Base-by-base conservation (phyloP, 2,888 invertebrate genomes). In the Perdita meconis region DNA sequence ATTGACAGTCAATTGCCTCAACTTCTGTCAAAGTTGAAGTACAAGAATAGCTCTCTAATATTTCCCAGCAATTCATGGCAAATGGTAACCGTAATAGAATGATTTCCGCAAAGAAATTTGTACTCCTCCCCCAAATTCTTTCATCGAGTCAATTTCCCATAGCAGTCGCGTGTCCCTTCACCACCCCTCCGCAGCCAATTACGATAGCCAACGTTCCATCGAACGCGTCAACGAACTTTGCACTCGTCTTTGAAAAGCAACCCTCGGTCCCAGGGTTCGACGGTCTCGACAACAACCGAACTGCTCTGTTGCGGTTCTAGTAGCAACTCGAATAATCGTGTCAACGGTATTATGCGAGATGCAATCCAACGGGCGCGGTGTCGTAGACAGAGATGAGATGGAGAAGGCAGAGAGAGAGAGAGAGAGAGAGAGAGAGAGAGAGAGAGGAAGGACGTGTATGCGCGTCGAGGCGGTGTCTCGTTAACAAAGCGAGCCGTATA, bases 401-500 rank as follows among this genome's bases (percentile, higher is more conserved):
- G n/a, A n/a, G n/a, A 38, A 38, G 10, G 42, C 51, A n/a, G 38
- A 51, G 12, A 30, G 16, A 22, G 53, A 61, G 10, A 40, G 40
- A 13, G 26, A 16, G 60, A 38, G 5, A 6, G 26, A 24, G 13
- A 24, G 38, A 50, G 16, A 24, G 24, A 22, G 64, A 51, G 22
- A 34, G 42, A 10, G 16, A 13, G 38, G 26, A 50, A 53, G 64
- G 30, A 40, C 40, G 50, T 47, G 47, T 19, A 10, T 47, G 8
- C 64, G 6, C 16, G 13, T 68, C 24, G 61, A 42, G 63, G 68
- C 65, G 56, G 63, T 70, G 60, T 81, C 76, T 82, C 71, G 80
- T 82, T 84, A 82, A 86, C 81, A 83, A 85, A 74, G 82, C 80
- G 78, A 50, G 76, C 59, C 78, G 73, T 74, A 78, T 81, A 79